Base-by-base conservation (phyloP, 2,797 vertebrate species). In the Urocyon cinereoargenteus region DNA sequence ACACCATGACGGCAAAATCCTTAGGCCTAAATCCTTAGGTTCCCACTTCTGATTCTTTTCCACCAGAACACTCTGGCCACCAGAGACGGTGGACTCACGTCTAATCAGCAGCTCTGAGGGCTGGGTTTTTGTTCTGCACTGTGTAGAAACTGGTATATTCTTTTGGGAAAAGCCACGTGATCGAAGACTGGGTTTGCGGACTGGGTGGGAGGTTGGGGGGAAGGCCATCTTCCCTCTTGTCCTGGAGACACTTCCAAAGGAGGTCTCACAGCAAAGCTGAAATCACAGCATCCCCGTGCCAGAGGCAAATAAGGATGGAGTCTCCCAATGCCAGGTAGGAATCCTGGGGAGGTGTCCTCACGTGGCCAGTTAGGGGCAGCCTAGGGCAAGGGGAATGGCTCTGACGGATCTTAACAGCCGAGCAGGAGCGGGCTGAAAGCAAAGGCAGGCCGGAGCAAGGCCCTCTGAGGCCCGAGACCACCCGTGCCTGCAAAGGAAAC, bases 371-470 rank as follows among this genome's bases (percentile, higher is more conserved):
- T 36, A 40, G 61, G 40, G 59, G 83, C 40, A 86, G 89, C 28
- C 45, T 21, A n/a, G 82, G 95, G 51, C 57, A 21, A 75, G 57
- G 51, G 68, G 45, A 51, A 81, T 1, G 75, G 72, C 92, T n/a
- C n/a, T 72, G 96, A 96, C 1, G 4, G 81, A 94, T 57, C 78
- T 36, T 12, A 73, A 96, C 95, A 96, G 96, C 95, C 91, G 94
- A 72, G 28, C n/a, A 21, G 92, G 62, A 59, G 40, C 0, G 12
- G 10, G 12, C 11, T 51, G 86, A 66, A 68, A 15, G 34, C 22
- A 51, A 40, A 64, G 85, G 75, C 49, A 7, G 61, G 73, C 53
- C 40, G 36, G 66, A 66, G 70, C 57, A 75, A 84, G 91, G 16
- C 45, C 79, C 34, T 91, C 28, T 34, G 88, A 88, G 92, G 93